Base-by-base conservation (phyloP, 2,888 invertebrate genomes). In the Heliconius erato region DNA sequence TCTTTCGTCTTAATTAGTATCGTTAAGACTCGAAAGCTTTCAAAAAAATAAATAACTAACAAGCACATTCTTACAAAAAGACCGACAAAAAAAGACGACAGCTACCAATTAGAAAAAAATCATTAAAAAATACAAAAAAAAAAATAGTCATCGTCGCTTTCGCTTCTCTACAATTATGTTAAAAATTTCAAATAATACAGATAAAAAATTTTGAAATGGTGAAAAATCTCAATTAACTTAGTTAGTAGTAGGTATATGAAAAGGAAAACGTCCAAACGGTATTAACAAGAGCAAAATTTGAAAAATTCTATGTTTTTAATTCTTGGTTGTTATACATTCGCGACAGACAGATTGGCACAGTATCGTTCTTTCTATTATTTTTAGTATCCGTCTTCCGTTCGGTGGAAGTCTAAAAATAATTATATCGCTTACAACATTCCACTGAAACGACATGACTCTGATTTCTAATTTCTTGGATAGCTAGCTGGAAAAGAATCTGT, bases 281-380 rank as follows among this genome's bases (percentile, higher is more conserved):
- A 44, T 44, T 72, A 71, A 40, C 16, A 71, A n/a, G 63, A 49
- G 5, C 0, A 49, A 16, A 49, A 49, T 9, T 23, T 26, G 16
- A 26, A 72, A 71, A 40, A 79, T 82, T 76, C 77, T 74, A 82
- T 80, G 74, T 76, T 82, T 71, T 74, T 28, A 28, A 28, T 76
- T 77, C 68, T 69, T 74, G 82, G 67, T 79, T 28, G 80, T 63
- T 71, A 68, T 74, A 74, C 79, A 76, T 82, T 81, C 81, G 85
- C 83, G 88, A 88, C 88, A 88, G 85, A 82, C 83, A 78, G 82
- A 85, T 86, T 85, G 87, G 86, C 86, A 85, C 81, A 82, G 85
- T 84, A 86, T 86, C 85, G 86, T 84, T 85, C 80, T 81, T 84
- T 83, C 87, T 79, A 84, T 85, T 85, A 85, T 85, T 85, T 85